Evolutionary conservation across 2,888 invertebrate genomes (phyloP), one percentile per base, ranked within the genome.

Genomic region (Aleiodes alternator): DNA sequence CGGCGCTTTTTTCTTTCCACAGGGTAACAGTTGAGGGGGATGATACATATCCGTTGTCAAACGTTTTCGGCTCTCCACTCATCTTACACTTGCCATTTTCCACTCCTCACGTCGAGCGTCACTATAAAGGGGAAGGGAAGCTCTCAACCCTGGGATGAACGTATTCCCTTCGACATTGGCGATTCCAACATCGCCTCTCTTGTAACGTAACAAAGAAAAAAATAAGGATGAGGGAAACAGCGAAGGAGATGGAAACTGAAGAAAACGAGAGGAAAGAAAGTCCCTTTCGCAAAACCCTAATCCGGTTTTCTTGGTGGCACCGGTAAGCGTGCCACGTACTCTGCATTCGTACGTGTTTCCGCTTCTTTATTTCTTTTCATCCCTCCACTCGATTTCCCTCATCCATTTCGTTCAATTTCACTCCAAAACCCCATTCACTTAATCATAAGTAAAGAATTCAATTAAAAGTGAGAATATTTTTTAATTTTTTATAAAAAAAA

Each of bases 41-140:
- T 72, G 72, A 76, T 76, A 76, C 72, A 76, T 72, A 72, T 72
- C 69, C 69, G 61, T 76, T 76, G 68, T 72, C 51, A 53, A 76
- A 72, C 59, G 69, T 76, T 76, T 76, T 72, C 59, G 59, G 43
- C 38, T 53, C 50, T 50, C 68, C 53, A 51, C 48, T 51, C 64
- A 38, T 38, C 69, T 64, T 55, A 66, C 69, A 31, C 72, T 71
- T 75, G 23, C 50, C 59, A 71, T 76, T 71, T 68, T 56, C 61
- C 71, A 59, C 61, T 43, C 56, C 69, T 64, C 51, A 16, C 68
- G 48, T 29, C 50, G 38, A n/a, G 69, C 66, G 51, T 57, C 43
- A 51, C 69, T 72, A 38, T 43, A 6, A 8, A 43, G 7, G 43
- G 38, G 73, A 71, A 56, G 57, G 50, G 59, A 43, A 43, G 11